Evolutionary conservation across 23 tunicate genomes (phyloP), one percentile per base, ranked within the genome.

Genomic region (Trididemnum miniatum): DNA sequence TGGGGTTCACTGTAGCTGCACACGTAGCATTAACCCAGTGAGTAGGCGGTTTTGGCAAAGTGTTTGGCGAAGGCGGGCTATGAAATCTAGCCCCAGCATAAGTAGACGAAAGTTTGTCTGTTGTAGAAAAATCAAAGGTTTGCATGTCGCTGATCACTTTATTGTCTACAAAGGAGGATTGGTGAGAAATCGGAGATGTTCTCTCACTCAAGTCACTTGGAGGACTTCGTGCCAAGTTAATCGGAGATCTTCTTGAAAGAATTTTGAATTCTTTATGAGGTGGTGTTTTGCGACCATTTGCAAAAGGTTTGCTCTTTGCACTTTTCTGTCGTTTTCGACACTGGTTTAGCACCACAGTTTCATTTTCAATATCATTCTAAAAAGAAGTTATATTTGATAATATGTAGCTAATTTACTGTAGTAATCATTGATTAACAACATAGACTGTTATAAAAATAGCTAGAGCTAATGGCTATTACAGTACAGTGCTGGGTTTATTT

Each of bases 51-150:
- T 87, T 87, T 20, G 91, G 91, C 72, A 87, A 64, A 32, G 71
- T 40, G 38, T 81, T 72, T 20, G 91, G 75, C n/a, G 86, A 34
- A 18, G 91, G 91, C 18, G 91, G 91, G 62, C 65, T 71, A 34
- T 87, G 91, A 71, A 87, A 87, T 50, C 85, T 72, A 15, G 91
- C 91, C 35, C 91, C 91, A 38, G 91, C 91, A 62, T 87, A 87
- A n/a, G 67, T 62, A 3, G 75, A 30, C 32, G 37, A 37, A 67
- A 30, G 37, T 5, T 30, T 63, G 18, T 62, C 26, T 62, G 15
- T n/a, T 3, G 67, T 22, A 12, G 67, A 62, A 62, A 5, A 12
- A 3, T 24, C 29, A 24, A 62, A 26, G 67, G 67, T 44, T 44
- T 44, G 54, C 12, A 44, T 9, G 15, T 44, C 54, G 15, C 15